These are phyloP conservation scores for Unio pictorum DNA, from an alignment of 2,888 invertebrate species.

Conservation along the genomic window DNA sequence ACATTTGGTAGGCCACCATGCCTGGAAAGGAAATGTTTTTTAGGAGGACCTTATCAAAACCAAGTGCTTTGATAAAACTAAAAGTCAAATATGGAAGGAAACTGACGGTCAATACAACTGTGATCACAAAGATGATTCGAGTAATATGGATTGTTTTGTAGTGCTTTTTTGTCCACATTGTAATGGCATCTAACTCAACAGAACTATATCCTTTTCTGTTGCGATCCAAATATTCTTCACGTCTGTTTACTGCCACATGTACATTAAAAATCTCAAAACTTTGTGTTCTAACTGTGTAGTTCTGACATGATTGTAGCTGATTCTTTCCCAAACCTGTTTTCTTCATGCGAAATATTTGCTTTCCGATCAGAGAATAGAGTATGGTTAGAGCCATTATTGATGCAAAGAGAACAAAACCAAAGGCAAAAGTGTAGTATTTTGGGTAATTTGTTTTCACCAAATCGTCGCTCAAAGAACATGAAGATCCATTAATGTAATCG, in stretches of 20 bases:
- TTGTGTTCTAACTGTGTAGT: too few species aligned
- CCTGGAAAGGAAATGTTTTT: conserved; percentile 10
- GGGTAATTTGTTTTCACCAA: conserved; percentile 8
- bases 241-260: too few species aligned
- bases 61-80: conserved; percentile 7
- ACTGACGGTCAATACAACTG: conserved; percentile 36
- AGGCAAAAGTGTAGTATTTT: conserved; percentile 6
- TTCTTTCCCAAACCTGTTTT: too few species aligned
- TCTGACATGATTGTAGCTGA: too few species aligned
- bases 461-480: conserved; percentile 10
- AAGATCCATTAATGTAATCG: conserved; percentile 4
- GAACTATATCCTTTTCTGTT: too few species aligned
- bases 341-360: conserved; percentile 5
- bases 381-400: conserved; percentile 6
- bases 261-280: too few species aligned
- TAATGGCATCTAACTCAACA: too few species aligned
- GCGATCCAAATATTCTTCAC: too few species aligned
- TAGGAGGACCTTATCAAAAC: conserved; percentile 12
- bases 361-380: conserved; percentile 13
- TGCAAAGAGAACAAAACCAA: conserved; percentile 9
- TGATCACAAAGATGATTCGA: conserved; percentile 33
- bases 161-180: too few species aligned
- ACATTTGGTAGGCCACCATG: conserved; percentile 26
- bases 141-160: conserved; percentile 25
- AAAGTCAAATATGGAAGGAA: conserved; percentile 37